These are phyloP conservation scores for Dendronephthya gigantea DNA, from an alignment of 64 coral and sea anemone genomes.

Conservation along the genomic window DNA sequence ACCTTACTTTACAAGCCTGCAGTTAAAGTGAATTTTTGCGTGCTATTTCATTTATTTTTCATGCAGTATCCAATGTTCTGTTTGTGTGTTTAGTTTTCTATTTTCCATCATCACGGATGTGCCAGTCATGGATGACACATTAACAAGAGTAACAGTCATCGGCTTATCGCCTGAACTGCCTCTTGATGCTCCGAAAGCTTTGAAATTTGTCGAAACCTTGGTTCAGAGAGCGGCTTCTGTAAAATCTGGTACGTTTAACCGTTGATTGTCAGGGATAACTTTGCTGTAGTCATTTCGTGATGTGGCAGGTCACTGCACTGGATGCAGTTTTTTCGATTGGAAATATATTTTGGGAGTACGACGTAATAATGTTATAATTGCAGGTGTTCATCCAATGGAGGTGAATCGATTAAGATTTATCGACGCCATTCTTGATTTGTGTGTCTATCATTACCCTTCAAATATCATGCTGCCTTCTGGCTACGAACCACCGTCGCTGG, in stretches of 20 bases:
- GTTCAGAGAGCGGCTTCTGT: constrained; percentile 68
- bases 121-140: constrained; percentile 80
- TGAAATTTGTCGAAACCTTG: constrained; percentile 75
- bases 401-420: constrained; percentile 66
- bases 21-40: no score
- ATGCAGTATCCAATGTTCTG: background rate
- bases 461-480: constrained; percentile 81
- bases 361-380: background rate
- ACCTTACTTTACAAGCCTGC: no score
- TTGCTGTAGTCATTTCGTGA: no score
- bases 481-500: constrained; percentile 62
- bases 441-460: constrained; percentile 89
- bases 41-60: no score
- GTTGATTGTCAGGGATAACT: no score
- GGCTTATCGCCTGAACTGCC: constrained; percentile 73
- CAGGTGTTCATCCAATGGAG: constrained; percentile 60
- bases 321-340: no score
- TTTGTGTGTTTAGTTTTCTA: background rate
- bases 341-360: no score
- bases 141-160: constrained; percentile 84
- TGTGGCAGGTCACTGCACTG: no score
- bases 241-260: constrained; percentile 42
- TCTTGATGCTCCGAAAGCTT: constrained; percentile 61
- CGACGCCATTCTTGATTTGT: constrained; percentile 90
- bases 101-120: constrained; percentile 56